Conservation (phyloP, 2,113 vertebrate genomes). For the Naja naja region DNA sequence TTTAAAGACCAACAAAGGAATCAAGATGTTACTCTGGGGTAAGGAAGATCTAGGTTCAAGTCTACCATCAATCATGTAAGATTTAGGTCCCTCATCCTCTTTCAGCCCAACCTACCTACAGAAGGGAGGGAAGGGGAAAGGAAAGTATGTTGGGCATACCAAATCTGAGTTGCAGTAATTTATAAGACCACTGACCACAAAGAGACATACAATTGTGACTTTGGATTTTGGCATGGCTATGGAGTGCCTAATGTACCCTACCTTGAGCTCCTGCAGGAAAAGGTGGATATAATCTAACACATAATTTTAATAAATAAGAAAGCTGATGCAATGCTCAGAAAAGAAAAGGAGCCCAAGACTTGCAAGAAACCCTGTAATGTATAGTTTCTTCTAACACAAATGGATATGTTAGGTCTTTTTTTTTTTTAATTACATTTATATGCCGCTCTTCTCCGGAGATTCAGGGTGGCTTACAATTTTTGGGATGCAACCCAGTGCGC, state of each 20-base stretch:
- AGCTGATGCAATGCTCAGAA: background rate
- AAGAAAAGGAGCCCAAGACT: background rate
- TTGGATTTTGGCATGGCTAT: background rate
- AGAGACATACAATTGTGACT: background rate
- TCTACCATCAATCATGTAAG: background rate
- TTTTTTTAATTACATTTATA: too few species aligned
- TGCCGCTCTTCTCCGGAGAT: too few species aligned
- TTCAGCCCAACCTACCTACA: background rate
- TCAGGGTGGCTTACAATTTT: too few species aligned
- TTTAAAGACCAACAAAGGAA: background rate
- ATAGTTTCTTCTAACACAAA: background rate
- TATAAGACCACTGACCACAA: background rate
- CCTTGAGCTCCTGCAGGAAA: background rate
- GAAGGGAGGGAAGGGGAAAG: background rate
- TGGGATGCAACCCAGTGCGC: too few species aligned
- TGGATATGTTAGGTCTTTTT: too few species aligned
- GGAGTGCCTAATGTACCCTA: background rate
- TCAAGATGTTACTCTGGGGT: background rate
- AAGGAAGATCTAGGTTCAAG: background rate
- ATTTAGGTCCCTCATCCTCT: background rate
- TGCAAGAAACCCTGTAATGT: background rate
- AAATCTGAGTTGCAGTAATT: background rate
- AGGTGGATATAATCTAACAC: background rate
- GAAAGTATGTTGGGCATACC: background rate
- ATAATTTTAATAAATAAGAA: background rate